Percentiles rank a stretch among this genome's conserved stretches.
Evolutionary conservation across 2,113 vertebrate species (phyloP).

Genomic region (Cyanocitta stelleri): DNA sequence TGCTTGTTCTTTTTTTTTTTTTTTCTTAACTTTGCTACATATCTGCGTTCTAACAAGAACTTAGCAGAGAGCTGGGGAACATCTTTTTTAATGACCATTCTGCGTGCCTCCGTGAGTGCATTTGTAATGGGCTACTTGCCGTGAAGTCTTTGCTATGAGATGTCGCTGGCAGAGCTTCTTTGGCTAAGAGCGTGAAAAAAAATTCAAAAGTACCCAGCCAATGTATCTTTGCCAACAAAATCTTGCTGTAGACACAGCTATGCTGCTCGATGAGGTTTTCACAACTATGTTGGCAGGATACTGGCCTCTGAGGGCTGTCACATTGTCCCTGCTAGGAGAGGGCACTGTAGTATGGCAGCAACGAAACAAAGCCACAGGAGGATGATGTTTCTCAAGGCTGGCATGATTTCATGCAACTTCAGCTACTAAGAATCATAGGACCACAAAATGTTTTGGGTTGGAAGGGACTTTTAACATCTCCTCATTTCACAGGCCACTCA

Average conservation of each 20-base stretch:
- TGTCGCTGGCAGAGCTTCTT: not conserved
- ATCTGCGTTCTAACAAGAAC: not conserved
- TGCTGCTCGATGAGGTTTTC: not conserved
- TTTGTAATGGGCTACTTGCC: not conserved
- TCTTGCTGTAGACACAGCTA: not conserved
- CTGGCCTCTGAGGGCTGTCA: not conserved
- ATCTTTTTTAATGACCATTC: slow-evolving; percentile 11
- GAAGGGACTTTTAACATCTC: not conserved
- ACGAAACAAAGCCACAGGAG: not conserved
- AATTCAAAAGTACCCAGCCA: not conserved
- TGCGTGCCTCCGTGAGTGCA: not conserved
- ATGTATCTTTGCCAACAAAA: not conserved
- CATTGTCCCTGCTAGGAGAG: not conserved
- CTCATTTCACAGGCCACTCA: not conserved
- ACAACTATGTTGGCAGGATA: not conserved
- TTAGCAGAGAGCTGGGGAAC: not conserved
- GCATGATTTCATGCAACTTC: not conserved
- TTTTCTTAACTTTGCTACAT: not conserved
- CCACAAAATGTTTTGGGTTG: not conserved
- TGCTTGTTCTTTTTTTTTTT: not conserved
- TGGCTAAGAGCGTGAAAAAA: not conserved
- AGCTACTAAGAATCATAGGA: not conserved
- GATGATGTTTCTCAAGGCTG: not conserved
- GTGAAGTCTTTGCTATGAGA: not conserved
- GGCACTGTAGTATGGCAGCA: not conserved